Evolutionary conservation across 2,113 vertebrate genomes (phyloP), one percentile per base, ranked within the genome.

Genomic region (Elgaria multicarinata): DNA sequence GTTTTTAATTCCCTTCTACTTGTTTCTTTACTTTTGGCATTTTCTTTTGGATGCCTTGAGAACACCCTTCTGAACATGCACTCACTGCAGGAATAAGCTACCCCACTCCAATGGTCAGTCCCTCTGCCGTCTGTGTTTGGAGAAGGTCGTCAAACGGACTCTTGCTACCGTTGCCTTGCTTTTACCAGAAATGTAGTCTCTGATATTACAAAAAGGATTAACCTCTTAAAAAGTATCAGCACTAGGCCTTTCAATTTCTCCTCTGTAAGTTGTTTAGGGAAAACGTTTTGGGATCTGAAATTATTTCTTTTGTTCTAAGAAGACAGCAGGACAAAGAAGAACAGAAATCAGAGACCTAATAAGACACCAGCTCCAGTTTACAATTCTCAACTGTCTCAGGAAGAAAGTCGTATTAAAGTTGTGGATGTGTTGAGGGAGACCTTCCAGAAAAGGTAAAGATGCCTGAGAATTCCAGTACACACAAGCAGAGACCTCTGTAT

Each of bases 361-460:
- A 55, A 46, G 62, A 16, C 28, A 10, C 28, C 0, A 0, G 39
- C 33, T 39, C 46, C 64, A 3, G 67, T 77, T 33, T 26, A 0
- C 36, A 2, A 0, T 10, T 2, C 0, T n/a, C 31, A 0, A 1
- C 31, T 93, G 26, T 80, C 88, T 42, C 77, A 81, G 42, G 36
- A 42, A 3, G n/a, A 67, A n/a, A 79, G 93, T 12, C 91, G 95
- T n/a, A 4, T 16, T 50, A 90, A 88, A 0, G 96, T 94, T 83
- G 67, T 77, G 1, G 86, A 28, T 1, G 16, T 93, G 72, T 62
- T 96, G 87, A 88, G 13, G 26, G 92, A 95, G 58, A 55, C 46
- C 20, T 76, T 95, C 16, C 0, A 33, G 78, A 93, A 85, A 76
- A 94, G 96, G 96, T 95, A 89, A 90, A 20, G 5, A 9, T 36